Evolutionary conservation across 2,888 invertebrate species (phyloP).

Genomic region (Polylopha cassiicola): DNA sequence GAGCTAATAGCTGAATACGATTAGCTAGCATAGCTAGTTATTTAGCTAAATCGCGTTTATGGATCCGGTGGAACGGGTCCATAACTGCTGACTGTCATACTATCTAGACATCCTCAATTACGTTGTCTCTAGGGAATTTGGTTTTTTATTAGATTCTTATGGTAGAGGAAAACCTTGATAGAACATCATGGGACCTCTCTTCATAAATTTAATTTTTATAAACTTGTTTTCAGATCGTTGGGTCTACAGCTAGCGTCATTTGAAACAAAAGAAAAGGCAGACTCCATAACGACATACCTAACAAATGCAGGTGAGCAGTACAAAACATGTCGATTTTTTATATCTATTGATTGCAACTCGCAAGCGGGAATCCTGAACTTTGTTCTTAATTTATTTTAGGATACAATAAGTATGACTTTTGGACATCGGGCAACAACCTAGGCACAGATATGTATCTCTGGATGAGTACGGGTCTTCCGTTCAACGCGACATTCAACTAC

Average conservation of each 20-base stretch:
- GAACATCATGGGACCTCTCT: too few species aligned
- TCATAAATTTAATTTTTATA: too few species aligned
- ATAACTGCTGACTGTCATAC: slow-evolving; percentile 26
- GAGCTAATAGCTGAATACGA: slow-evolving; percentile 59
- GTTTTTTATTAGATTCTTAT: too few species aligned
- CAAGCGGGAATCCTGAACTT: slow-evolving; percentile 1
- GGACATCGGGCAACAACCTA: slow-evolving; percentile 92
- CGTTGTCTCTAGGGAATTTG: slow-evolving; percentile 14
- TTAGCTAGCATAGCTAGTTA: slow-evolving; percentile 46
- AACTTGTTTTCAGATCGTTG: slow-evolving; percentile 78
- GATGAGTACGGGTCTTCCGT: slow-evolving; percentile 93
- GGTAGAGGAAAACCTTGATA: too few species aligned
- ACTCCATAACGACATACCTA: slow-evolving; percentile 88
- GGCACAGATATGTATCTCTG: slow-evolving; percentile 92
- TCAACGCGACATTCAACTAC: slow-evolving; percentile 92
- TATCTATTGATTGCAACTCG: too few species aligned
- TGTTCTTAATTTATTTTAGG: slow-evolving; percentile 50
- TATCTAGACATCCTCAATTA: slow-evolving; percentile 21
- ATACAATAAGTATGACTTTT: slow-evolving; percentile 89
- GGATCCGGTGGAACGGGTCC: slow-evolving; percentile 38
- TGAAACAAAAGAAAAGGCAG: slow-evolving; percentile 91
- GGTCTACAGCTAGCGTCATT: slow-evolving; percentile 91
- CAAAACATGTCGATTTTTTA: neutral
- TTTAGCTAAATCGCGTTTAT: slow-evolving; percentile 55
- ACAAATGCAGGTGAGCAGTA: slow-evolving; percentile 87